Evolutionary conservation across 2,113 vertebrate species (phyloP), one percentile per base, ranked within the genome.

Genomic region (Ceyx cyanopectus): DNA sequence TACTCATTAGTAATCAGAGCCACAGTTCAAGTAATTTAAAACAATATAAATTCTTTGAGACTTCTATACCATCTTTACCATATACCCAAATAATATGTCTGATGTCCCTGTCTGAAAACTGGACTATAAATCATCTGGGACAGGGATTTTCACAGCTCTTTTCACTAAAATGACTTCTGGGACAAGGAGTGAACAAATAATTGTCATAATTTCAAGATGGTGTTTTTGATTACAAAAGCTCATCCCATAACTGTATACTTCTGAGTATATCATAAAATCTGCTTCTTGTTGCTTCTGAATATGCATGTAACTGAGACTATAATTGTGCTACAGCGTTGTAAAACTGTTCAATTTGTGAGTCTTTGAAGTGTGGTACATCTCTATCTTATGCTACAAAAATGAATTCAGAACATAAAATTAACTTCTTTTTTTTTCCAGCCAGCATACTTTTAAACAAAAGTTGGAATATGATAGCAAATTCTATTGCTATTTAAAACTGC

Each of bases 321-420:
- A 66, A 89, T 75, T 87, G 78, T 85, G 72, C 51, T 82, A 63
- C 40, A 61, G 30, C 0, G 0, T 60, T 90, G 30, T 66, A 73
- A 81, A 83, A 75, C 57, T 78, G 43, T 76, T 89, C 26, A 67
- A 14, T 85, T 75, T 69, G 46, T 11, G 60, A 60, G 60, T 37
- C 74, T 92, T 93, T 63, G 65, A 78, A 90, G 77, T 26, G 70
- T 81, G 72, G 56, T 72, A 51, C 32, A 26, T 91, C 32, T 93
- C 68, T 76, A n/a, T 70, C 37, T 89, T 87, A 75, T 85, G 23
- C 43, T 82, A 63, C 74, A 85, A 77, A 87, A 80, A 54, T 61
- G 81, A 94, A 93, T 86, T 81, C 73, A 92, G 82, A 78, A 80
- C 6, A 78, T 56, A 75, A 85, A 81, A 80, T 74, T 37, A 84